phyloP scores from a whole-genome alignment of 1,140 invertebrate genomes.

The Neuroterus valhalla region DNA sequence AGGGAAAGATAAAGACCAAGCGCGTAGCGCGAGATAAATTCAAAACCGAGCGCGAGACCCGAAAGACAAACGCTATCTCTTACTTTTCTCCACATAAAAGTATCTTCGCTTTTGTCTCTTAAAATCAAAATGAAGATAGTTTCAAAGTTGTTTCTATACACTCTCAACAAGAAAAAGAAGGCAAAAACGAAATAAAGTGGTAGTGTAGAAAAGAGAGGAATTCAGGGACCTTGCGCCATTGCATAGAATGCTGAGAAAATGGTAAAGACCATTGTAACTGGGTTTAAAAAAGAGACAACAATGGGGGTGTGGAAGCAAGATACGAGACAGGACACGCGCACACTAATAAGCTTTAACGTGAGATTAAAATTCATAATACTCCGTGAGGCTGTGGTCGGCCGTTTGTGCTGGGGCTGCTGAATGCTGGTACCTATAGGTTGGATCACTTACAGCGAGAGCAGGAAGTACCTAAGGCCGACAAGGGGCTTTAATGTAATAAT shows the following conservation, averaged over 20 bases:
- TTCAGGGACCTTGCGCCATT: neutral
- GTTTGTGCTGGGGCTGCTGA: constrained; percentile 7
- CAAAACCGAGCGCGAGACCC: too few species aligned
- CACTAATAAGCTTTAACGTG: constrained; percentile 27
- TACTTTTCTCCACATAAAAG: neutral
- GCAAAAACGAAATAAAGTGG: constrained; percentile 11
- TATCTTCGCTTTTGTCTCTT: neutral
- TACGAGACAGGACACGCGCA: neutral
- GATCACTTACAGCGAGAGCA: constrained; percentile 12
- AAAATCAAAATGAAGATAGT: constrained; percentile 6
- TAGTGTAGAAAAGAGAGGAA: neutral
- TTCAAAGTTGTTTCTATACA: neutral
- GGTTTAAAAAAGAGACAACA: neutral
- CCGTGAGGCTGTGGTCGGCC: constrained; percentile 9
- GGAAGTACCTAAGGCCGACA: constrained; percentile 21
- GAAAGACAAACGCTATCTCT: too few species aligned
- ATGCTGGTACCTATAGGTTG: neutral
- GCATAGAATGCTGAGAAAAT: neutral
- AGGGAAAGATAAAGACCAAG: too few species aligned
- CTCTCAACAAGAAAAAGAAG: neutral
- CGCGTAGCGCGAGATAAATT: too few species aligned
- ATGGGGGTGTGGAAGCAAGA: neutral
- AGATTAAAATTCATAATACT: constrained; percentile 29
- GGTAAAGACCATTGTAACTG: neutral
- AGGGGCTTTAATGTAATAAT: constrained; percentile 27